Base-by-base conservation (phyloP, 2,888 invertebrate species). In the Lasioglossum calceatum region DNA sequence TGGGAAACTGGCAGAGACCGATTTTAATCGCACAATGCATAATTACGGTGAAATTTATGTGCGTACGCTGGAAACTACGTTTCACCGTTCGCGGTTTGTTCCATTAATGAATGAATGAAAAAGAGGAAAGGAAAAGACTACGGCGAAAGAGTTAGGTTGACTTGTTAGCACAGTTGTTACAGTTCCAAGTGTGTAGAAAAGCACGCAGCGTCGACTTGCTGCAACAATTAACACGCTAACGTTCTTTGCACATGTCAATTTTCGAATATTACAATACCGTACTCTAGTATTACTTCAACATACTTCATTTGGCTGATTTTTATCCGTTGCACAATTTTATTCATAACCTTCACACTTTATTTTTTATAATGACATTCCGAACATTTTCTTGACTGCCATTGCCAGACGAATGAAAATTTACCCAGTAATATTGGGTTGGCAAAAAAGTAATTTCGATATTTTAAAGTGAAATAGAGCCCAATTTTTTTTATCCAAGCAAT, bases 1-100 rank as follows among this genome's bases (percentile, higher is more conserved):
- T 47, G 77, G 70, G 77, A 78, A 79, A 64, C 32, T 36, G n/a
- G 44, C 61, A 36, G n/a, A 16, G 54, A 72, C 32, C 58, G 80
- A 87, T 85, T 83, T 83, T 58, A 88, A 85, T 88, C 82, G 74
- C 23, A 36, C 70, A 54, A 71, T 81, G 72, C 23, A 64, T 79
- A 81, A 86, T 86, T 42, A 71, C 71, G 71, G 42, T 71, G 39
- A 71, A 71, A 71, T 71, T 71, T 71, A 71, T 71, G 71, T 76
- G 73, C 47, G 58, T 64, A 23, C 32, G 23, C n/a, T 82, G 32
- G 32, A 72, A 82, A n/a, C 64, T 47, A n/a, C 61, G 54, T 79
- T 42, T 73, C 78, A 32, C 19, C 10, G 32, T 44, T 54, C n/a
- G 27, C 44, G 32, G 44, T 61, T 54, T 64, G 42, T 54, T 50